Base-by-base conservation (phyloP, 2,797 vertebrate species). In the Pogonophryne albipinna region DNA sequence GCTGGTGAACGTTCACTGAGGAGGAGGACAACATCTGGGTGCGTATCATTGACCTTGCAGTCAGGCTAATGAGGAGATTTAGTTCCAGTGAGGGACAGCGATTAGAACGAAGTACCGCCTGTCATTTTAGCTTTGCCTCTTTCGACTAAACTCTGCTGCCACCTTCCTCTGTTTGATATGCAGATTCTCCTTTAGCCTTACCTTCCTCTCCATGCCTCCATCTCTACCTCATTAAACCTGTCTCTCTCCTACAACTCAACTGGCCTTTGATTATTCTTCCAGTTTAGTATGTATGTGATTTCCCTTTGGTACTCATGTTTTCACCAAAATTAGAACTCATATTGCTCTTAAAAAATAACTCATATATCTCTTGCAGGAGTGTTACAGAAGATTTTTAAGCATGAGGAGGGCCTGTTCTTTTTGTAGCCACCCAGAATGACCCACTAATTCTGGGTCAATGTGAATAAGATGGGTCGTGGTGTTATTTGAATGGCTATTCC, bases 371-470 rank as follows among this genome's bases (percentile, higher is more conserved):
- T 45, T 74, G 60, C 10, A 58, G 44, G 3, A 27, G 47, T 59
- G 13, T 46, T 56, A 16, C 16, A 53, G 45, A 66, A 23, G 31
- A 68, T 67, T 34, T 83, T 55, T 27, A 65, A 42, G 59, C 19
- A 20, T 20, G 14, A 47, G 16, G 45, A 19, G 13, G 17, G 50
- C 15, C 34, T 59, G 62, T 87, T 80, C 74, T 87, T 84, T 84
- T 84, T 85, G 60, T 61, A 80, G 86, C 71, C 47, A n/a, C 52
- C 34, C 68, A 57, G 70, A 90, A 79, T 79, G 79, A 90, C 89
- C 69, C 71, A 86, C 73, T 88, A 79, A 86, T 93, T 94, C 89
- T 93, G 91, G 92, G 93, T 94, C 91, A 93, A 82, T 90, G 85
- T 93, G 82, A 94, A 90, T 31, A 42, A 71, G 78, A 75, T 66